A percentile compares a stretch with the other conserved stretches of the same genome.
Conservation (phyloP, 2,113 vertebrate species). For the Cercopithecus mona region DNA sequence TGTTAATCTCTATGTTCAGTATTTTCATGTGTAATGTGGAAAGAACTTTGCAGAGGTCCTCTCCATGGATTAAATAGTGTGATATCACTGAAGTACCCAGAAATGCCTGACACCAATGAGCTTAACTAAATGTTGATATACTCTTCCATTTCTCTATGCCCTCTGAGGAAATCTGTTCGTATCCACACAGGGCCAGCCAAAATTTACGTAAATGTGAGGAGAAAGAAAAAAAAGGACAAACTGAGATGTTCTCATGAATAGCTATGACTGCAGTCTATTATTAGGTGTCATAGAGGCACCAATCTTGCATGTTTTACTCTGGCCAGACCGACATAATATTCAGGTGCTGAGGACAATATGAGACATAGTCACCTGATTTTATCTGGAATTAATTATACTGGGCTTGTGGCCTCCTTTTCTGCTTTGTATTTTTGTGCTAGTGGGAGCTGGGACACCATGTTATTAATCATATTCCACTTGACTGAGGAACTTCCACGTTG, state of each 20-base stretch:
- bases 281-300: background rate
- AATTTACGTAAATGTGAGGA: background rate
- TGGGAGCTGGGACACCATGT: background rate
- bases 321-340: background rate
- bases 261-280: background rate
- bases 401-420: background rate
- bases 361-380: background rate
- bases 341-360: background rate
- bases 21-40: conserved; percentile 9
- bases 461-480: background rate
- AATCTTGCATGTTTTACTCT: background rate
- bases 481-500: background rate
- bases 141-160: background rate
- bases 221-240: background rate
- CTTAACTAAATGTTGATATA: background rate
- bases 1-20: background rate
- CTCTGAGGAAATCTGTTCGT: background rate
- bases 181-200: background rate
- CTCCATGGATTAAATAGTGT: background rate
- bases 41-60: background rate
- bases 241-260: background rate
- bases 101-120: background rate
- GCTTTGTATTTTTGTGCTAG: background rate
- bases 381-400: background rate
- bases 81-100: background rate